Base-by-base conservation (phyloP, 2,888 invertebrate genomes). In the Ferdinandea cuprea region DNA sequence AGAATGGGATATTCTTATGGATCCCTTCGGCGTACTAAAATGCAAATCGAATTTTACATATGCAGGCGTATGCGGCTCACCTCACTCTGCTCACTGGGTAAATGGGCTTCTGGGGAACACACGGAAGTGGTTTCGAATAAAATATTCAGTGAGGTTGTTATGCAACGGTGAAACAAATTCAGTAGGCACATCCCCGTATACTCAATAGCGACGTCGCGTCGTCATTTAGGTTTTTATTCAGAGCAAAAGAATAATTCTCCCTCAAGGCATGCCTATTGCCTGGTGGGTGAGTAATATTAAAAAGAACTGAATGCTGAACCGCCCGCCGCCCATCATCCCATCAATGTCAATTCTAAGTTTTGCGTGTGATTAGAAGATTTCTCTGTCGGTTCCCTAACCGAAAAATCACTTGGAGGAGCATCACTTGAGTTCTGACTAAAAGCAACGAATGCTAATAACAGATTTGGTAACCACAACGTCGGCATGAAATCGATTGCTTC, bases 11-110 rank as follows among this genome's bases (percentile, higher is more conserved):
- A 37, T 50, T 50, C 71, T 61, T 72, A 83, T 83, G 66, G 66
- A 66, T 66, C 61, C 83, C 77, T 54, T 68, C 21, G 72, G 83
- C 72, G 44, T 72, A 52, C 54, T 77, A 72, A 83, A 83, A 83
- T 83, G 83, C 83, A 83, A 83, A 83, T 83, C 66, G 77, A 83
- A 72, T 83, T 68, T 66, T 83, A 72, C 66, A 72, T 73, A 72
- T 77, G 83, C 72, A 56, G 54, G 66, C 66, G 19, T 61, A 19
- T 61, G 52, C 46, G 52, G 15, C 30, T 50, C 32, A 56, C 19
- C 40, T 21, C 32, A 30, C 40, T 21, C 32, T 1, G 11, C 13
- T 21, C 8, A n/a, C 30, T 25, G 37, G 42, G 30, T 32, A 56
- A 66, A 77, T 77, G 54, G 54, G 58, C 72, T 68, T 71, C 58